Evolutionary conservation across 2,113 vertebrate genomes (phyloP), one percentile per base, ranked within the genome.

Genomic region (Sakesphorus luctuosus): DNA sequence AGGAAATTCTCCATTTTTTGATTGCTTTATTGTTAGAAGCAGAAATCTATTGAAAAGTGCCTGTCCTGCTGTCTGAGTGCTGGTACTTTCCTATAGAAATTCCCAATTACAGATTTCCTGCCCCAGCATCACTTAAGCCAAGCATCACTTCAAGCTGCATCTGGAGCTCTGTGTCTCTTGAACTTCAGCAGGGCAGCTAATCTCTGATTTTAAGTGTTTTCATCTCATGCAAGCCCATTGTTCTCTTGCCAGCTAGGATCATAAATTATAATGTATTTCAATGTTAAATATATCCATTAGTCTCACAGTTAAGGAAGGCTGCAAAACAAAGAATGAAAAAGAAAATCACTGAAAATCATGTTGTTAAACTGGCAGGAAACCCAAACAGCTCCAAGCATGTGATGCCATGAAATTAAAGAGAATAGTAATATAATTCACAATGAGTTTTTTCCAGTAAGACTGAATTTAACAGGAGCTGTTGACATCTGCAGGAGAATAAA

Each of bases 211-310:
- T 38, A 85, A 74, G 47, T 55, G 19, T 66, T 63, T 90, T 83
- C 36, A 76, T 19, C 17, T 87, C 75, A 69, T 76, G 21, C 46
- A 88, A 83, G 3, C 8, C 77, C 43, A 66, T 52, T 93, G 49
- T 76, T 96, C 46, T 79, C 26, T 90, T 80, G 59, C 36, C 55
- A 88, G 25, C 15, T 90, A 62, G 17, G 67, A 88, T 84, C 50
- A 77, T 67, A 86, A 88, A 74, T 90, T 80, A 55, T 88, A 66
- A 92, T 94, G 86, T 92, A 95, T 94, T 77, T 25, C 52, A 66
- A 28, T 40, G 63, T 74, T 93, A 88, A 92, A 84, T 35, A 74
- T 58, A 69, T 67, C 52, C 35, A 86, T 94, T 92, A 88, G 63
- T 86, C 35, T 90, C n/a, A 83, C 33, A 84, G 83, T 74, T 66